Conservation (phyloP, 2,113 vertebrate genomes). For the Oreochromis tanganicae region DNA sequence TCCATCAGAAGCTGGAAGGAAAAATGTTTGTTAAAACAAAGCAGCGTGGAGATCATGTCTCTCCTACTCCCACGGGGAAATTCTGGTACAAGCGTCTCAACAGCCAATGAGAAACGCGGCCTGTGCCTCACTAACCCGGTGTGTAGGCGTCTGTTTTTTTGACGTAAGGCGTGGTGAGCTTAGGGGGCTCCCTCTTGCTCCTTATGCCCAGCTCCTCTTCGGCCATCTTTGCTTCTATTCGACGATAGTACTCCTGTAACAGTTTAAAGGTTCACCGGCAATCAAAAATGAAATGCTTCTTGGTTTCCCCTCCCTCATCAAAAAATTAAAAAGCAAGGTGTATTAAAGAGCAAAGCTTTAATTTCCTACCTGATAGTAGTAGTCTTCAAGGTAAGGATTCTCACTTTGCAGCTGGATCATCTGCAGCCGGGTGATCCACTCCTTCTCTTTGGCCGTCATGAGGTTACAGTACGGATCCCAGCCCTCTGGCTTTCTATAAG, state of each 20-base stretch:
- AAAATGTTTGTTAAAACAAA: neutral
- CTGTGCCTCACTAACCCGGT: slow-evolving; percentile 72
- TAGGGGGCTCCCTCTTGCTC: slow-evolving; percentile 78
- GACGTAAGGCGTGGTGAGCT: slow-evolving; percentile 87
- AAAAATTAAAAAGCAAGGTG: neutral
- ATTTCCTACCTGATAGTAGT: slow-evolving; percentile 87
- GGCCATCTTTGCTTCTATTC: slow-evolving; percentile 79
- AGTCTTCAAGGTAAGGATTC: slow-evolving; percentile 84
- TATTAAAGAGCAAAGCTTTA: neutral
- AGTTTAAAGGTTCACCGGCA: neutral
- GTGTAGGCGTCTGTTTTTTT: slow-evolving; percentile 83
- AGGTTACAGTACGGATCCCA: slow-evolving; percentile 79
- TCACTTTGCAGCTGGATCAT: slow-evolving; percentile 96
- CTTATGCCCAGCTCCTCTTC: slow-evolving; percentile 82
- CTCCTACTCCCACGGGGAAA: neutral
- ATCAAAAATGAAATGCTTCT: neutral
- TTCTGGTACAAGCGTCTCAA: neutral
- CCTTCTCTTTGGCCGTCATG: slow-evolving; percentile 89
- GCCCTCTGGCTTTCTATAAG: slow-evolving; percentile 72
- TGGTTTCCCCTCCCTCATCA: neutral
- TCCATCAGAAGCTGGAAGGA: neutral
- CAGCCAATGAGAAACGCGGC: neutral
- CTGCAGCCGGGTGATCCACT: slow-evolving; percentile 89
- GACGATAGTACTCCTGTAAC: slow-evolving; percentile 82
- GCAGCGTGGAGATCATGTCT: neutral